These are phyloP conservation scores for Tachina fera DNA, from an alignment of 2,888 invertebrate species.

Conservation along the genomic window DNA sequence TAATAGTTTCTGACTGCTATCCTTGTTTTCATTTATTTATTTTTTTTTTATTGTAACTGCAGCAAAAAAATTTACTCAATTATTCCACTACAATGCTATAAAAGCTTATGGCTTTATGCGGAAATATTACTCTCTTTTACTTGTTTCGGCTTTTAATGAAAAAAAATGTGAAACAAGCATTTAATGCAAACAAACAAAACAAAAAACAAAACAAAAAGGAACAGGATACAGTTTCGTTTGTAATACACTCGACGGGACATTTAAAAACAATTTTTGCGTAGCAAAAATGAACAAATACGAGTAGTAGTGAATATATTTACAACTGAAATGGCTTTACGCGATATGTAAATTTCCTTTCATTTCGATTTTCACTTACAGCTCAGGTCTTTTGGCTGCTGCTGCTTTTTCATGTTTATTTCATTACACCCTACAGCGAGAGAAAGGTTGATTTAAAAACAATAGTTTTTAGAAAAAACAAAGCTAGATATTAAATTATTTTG, in stretches of 20 bases:
- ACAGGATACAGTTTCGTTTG: conserved; percentile 61
- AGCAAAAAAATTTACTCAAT: conserved; percentile 51
- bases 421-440: neutral
- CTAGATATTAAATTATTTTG: too few relatives aligned
- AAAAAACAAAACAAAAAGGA: conserved; percentile 1
- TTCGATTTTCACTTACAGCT: conserved; percentile 28
- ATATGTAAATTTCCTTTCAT: conserved; percentile 46
- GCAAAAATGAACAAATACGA: conserved; percentile 39
- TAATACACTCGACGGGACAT: conserved; percentile 66
- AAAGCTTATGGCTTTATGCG: conserved; percentile 42
- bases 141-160: conserved; percentile 13
- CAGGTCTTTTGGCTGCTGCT: neutral
- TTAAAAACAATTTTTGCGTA: conserved; percentile 65
- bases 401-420: conserved; percentile 7
- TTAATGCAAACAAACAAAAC: conserved; percentile 10
- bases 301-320: conserved; percentile 40
- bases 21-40: neutral
- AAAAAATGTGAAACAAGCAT: conserved; percentile 8
- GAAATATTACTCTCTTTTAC: conserved; percentile 43
- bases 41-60: conserved; percentile 19
- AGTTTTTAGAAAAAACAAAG: neutral
- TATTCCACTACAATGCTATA: conserved; percentile 52
- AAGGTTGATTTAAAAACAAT: neutral
- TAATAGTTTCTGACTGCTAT: conserved; percentile 16
- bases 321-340: conserved; percentile 54